Evolutionary conservation across 2,113 vertebrate species (phyloP).

Genomic region (Phainopepla nitens): DNA sequence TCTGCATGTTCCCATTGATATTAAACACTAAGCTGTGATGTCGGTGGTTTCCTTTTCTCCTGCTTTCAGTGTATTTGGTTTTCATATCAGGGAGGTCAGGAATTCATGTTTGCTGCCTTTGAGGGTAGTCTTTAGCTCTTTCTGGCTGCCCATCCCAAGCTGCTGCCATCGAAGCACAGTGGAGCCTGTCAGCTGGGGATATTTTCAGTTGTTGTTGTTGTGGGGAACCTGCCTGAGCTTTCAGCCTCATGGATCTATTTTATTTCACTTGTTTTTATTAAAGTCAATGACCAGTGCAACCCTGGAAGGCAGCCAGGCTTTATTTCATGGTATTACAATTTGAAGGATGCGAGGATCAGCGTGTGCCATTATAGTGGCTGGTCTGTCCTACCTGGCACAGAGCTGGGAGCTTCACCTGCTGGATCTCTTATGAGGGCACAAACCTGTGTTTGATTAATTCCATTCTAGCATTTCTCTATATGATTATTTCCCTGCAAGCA

Average conservation of each 20-base stretch:
- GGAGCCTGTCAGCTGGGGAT: background rate
- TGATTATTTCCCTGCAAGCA: background rate
- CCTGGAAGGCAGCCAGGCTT: background rate
- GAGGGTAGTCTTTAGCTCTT: background rate
- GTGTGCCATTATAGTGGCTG: background rate
- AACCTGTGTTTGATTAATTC: background rate
- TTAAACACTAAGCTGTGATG: background rate
- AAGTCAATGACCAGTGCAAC: background rate
- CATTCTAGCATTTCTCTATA: background rate
- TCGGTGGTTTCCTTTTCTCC: conserved; percentile 27
- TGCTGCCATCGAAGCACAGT: background rate
- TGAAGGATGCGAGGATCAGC: background rate
- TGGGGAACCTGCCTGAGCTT: background rate
- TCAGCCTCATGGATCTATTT: background rate
- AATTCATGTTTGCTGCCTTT: background rate
- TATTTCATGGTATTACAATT: background rate
- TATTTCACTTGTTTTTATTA: conserved; percentile 1
- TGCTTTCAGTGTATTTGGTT: background rate
- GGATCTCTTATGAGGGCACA: background rate
- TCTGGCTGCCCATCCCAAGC: background rate
- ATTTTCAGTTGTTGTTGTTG: background rate
- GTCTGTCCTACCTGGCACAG: background rate
- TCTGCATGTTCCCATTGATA: background rate
- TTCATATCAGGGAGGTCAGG: conserved; percentile 30
- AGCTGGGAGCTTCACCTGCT: background rate